Base-by-base conservation (phyloP, 2,113 vertebrate species). In the Hippocampus guttulatus region DNA sequence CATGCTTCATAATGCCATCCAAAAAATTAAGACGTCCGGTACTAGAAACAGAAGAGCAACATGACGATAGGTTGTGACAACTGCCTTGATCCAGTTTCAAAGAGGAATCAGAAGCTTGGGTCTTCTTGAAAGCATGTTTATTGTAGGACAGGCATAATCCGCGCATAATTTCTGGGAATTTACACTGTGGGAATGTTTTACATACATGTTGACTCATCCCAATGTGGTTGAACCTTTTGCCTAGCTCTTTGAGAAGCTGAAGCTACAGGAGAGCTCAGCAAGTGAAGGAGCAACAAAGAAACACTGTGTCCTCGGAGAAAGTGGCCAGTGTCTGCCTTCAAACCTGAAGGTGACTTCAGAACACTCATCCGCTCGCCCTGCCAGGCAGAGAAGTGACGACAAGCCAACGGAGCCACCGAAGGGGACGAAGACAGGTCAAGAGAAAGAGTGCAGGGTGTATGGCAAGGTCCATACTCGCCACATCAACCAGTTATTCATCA, bases 401-500 rank as follows among this genome's bases (percentile, higher is more conserved):
- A 68, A 88, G 57, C 57, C 54, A 2, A 61, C 41, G 16, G 64
- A 12, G 21, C 20, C 20, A 21, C 38, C 68, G 14, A 20, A 11
- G 55, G 64, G 38, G 12, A 38, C 70, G 61, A 68, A 76, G 16
- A 41, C 18, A 18, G 25, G 33, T 57, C 51, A 64, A 71, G 86
- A 88, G 85, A 89, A 63, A 51, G 71, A n/a, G 0, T 74, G 78
- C 69, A 83, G 90, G 64, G 62, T 15, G 11, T 97, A 97, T 47
- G 95, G 96, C 64, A 92, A 92, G 84, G 94, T 98, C 70, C 95
- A 93, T 67, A 95, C 88, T 4, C 94, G 97, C 1, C 96, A 99
- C 78, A 92, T 99, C 69, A 96, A 95, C 85, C 97, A 99, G 89
- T 94, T 99, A 43, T 98, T 99, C 73, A 96, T 99, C 79, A 91